Evolutionary conservation across 2,113 vertebrate genomes (phyloP).

Genomic region (Rhinogobius similis): DNA sequence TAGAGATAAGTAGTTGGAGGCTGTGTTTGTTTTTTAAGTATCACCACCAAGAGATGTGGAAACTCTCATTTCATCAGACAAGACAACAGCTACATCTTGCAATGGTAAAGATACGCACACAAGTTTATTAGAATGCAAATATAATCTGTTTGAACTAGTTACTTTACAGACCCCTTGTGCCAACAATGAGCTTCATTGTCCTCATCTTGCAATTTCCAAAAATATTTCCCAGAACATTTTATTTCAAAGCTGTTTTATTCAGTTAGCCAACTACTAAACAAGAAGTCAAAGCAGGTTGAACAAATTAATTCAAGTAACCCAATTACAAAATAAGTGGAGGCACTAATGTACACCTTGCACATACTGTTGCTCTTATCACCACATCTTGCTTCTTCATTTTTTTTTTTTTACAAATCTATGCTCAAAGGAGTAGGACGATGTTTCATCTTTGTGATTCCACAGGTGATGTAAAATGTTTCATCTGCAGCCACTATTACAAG

Average conservation of each 20-base stretch:
- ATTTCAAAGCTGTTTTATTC: no score
- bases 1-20: background rate
- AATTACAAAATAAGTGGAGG: background rate
- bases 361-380: background rate
- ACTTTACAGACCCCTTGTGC: background rate
- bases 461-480: constrained; percentile 11
- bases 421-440: constrained; percentile 15
- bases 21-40: background rate
- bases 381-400: background rate
- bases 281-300: background rate
- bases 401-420: background rate
- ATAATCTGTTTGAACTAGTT: background rate
- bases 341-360: background rate
- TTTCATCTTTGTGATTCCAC: constrained; percentile 24
- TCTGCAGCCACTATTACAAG: constrained; percentile 19
- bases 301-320: background rate
- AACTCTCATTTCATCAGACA: background rate
- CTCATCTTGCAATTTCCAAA: no score
- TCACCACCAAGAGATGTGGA: no score
- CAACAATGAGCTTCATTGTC: background rate
- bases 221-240: no score
- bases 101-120: no score
- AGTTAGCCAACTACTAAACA: no score
- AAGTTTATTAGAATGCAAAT: no score
- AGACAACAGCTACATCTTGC: background rate